These are phyloP conservation scores for Cenopis cana DNA, from an alignment of 2,888 invertebrate species.

Conservation along the genomic window DNA sequence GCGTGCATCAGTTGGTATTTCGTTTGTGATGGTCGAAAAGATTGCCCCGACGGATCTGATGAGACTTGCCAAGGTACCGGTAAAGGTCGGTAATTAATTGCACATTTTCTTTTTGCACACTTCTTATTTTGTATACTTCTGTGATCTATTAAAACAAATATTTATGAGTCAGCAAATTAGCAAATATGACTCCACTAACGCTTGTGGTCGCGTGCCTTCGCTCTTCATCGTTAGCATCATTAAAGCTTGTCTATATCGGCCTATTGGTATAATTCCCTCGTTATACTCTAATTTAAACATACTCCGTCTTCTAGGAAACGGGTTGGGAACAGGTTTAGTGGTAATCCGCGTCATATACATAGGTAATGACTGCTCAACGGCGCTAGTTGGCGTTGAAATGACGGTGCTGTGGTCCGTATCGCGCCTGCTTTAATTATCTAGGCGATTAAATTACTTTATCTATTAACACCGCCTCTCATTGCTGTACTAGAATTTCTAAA, in stretches of 20 bases:
- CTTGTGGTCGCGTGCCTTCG: conserved; percentile 34
- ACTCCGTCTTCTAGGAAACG: conserved; percentile 35
- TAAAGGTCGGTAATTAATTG: conserved; percentile 71
- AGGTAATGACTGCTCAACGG: conserved; percentile 31
- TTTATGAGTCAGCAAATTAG: not conserved
- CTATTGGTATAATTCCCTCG: conserved; percentile 35
- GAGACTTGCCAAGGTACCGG: conserved; percentile 90
- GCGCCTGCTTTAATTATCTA: conserved; percentile 20
- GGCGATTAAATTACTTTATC: conserved; percentile 35
- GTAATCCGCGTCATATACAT: conserved; percentile 38
- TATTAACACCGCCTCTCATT: conserved; percentile 4
- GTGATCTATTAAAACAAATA: not conserved
- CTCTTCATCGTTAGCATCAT: conserved; percentile 23
- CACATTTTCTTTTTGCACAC: conserved; percentile 54
- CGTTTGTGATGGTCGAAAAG: conserved; percentile 93
- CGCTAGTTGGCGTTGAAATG: conserved; percentile 18
- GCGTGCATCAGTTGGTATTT: conserved; percentile 97
- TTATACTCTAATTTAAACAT: conserved; percentile 39
- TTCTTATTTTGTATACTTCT: not conserved
- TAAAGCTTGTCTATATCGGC: conserved; percentile 31
- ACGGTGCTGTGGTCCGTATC: conserved; percentile 6
- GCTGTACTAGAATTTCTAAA: conserved; percentile 15
- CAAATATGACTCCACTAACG: not conserved
- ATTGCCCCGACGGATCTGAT: conserved; percentile 95
- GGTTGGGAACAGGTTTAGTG: conserved; percentile 37